These are phyloP conservation scores for Vulpes lagopus DNA, from an alignment of 2,113 vertebrate genomes.

Conservation along the genomic window DNA sequence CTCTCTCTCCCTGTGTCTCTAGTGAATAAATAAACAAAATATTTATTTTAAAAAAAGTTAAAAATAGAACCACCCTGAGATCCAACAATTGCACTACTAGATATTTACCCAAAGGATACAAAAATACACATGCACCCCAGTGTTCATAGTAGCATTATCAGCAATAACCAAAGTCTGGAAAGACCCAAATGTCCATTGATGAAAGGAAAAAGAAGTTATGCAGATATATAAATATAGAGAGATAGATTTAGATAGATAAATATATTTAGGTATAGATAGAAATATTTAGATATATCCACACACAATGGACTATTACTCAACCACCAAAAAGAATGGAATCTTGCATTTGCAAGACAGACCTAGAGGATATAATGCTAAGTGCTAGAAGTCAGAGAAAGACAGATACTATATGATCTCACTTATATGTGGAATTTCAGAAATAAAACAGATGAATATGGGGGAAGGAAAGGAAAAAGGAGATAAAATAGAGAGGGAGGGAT, in stretches of 20 bases:
- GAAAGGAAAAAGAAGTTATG: not conserved
- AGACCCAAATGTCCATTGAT: not conserved
- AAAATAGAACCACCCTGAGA: not conserved
- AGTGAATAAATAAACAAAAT: no score
- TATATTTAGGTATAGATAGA: not conserved
- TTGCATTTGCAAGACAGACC: not conserved
- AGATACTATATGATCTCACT: not conserved
- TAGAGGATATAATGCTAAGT: not conserved
- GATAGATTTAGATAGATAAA: not conserved
- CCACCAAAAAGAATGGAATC: not conserved
- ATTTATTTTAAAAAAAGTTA: no score
- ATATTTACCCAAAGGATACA: not conserved
- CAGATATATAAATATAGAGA: no score
- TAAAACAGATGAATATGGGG: not conserved
- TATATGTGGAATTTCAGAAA: not conserved
- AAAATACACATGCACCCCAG: not conserved
- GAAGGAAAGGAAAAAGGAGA: not conserved
- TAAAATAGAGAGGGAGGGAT: no score
- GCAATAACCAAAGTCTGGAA: not conserved
- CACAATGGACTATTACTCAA: not conserved
- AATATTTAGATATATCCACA: not conserved
- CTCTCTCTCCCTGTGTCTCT: no score
- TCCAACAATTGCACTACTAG: not conserved
- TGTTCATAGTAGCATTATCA: not conserved
- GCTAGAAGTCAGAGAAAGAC: not conserved